Evolutionary conservation across 2,888 invertebrate species (phyloP).

Genomic region (Lasioglossum figueresi): DNA sequence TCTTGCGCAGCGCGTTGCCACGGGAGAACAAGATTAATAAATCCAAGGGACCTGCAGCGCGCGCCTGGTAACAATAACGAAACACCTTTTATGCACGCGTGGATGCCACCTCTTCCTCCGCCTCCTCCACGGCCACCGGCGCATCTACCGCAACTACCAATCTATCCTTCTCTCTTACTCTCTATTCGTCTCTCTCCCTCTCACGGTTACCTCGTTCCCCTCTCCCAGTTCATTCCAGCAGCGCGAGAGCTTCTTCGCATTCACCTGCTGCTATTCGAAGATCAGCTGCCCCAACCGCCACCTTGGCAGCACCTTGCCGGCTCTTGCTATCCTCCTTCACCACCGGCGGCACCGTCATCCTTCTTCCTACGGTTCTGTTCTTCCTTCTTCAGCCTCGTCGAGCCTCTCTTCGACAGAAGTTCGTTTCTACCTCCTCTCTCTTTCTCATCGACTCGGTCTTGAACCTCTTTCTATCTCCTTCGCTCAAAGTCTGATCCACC

Average conservation of each 20-base stretch:
- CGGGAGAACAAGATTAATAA: constrained; percentile 71
- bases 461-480: not conserved
- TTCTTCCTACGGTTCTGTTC: constrained; percentile 47
- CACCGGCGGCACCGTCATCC: constrained; percentile 64
- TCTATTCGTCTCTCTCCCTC: not conserved
- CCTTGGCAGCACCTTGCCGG: constrained; percentile 82
- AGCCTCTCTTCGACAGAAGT: constrained; percentile 46
- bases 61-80: constrained; percentile 82
- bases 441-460: not conserved
- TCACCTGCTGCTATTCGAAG: constrained; percentile 83
- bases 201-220: not conserved
- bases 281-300: constrained; percentile 83
- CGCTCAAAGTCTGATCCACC: not conserved
- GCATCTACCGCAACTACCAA: constrained; percentile 64
- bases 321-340: constrained; percentile 74
- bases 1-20: constrained; percentile 33
- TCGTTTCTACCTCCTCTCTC: constrained; percentile 41
- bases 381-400: constrained; percentile 59
- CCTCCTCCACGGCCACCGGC: constrained; percentile 64
- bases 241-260: constrained; percentile 75
- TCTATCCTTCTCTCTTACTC: constrained; percentile 8
- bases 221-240: constrained; percentile 41
- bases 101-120: constrained; percentile 73
- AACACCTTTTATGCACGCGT: constrained; percentile 80
- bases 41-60: constrained; percentile 64